These are phyloP conservation scores for Rambutsinella grinnellia DNA, from an alignment of 2,888 invertebrate species.

Conservation along the genomic window DNA sequence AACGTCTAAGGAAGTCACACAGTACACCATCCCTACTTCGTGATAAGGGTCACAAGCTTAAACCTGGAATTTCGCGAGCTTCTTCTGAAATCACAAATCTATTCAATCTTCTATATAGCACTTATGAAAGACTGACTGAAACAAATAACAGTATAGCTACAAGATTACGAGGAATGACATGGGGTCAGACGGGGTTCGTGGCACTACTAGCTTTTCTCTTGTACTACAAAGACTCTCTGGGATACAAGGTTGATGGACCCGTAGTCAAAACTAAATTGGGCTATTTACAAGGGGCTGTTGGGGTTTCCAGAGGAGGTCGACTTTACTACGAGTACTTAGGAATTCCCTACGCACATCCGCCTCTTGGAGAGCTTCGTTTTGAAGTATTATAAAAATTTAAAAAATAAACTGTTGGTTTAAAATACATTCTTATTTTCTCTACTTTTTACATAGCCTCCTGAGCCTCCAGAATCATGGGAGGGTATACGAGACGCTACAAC, in stretches of 20 bases:
- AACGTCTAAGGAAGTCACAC: too few species aligned
- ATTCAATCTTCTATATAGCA: too few species aligned
- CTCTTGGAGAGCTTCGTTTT: constrained; percentile 51
- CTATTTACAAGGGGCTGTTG: constrained; percentile 46
- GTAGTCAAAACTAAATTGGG: constrained; percentile 42
- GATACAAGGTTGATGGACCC: constrained; percentile 46
- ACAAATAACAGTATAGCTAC: too few species aligned
- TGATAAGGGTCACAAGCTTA: too few species aligned
- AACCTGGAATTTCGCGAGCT: too few species aligned
- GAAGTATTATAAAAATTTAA: constrained; percentile 23
- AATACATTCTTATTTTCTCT: too few species aligned
- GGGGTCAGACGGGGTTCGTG: constrained; percentile 40
- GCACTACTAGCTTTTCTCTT: constrained; percentile 40
- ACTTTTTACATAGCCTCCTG: constrained; percentile 28
- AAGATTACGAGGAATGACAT: constrained; percentile 17
- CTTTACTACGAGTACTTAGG: constrained; percentile 50
- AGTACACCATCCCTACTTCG: too few species aligned
- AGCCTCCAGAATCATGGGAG: constrained; percentile 44
- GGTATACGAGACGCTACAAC: constrained; percentile 40
- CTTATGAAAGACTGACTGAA: too few species aligned
- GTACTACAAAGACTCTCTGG: constrained; percentile 48
- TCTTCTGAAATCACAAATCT: too few species aligned
- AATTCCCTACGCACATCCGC: constrained; percentile 53
- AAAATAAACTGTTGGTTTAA: background rate
- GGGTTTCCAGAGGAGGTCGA: constrained; percentile 44